These are phyloP conservation scores for Dicyrtoma fusca DNA, from an alignment of 2,888 invertebrate species.

Conservation along the genomic window DNA sequence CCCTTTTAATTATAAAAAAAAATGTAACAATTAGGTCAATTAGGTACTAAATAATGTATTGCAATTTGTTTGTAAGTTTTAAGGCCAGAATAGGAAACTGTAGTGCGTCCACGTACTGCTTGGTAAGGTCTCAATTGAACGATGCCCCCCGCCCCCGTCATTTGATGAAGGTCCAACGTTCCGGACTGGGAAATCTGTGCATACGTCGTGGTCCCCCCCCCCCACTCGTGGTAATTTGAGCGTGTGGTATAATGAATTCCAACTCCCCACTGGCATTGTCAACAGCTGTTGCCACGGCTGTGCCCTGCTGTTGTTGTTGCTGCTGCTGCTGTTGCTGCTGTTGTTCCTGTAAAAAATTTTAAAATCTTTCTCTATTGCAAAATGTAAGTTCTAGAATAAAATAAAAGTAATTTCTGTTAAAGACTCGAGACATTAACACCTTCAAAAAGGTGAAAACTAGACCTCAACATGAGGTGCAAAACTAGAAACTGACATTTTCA, in stretches of 20 bases:
- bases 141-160: constrained; percentile 49
- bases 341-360: constrained; percentile 14
- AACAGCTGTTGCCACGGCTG: constrained; percentile 26
- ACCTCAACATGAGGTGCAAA: too few species aligned
- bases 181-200: constrained; percentile 42
- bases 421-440: too few species aligned
- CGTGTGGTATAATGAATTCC: constrained; percentile 53
- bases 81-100: background rate
- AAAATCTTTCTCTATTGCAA: too few species aligned
- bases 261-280: constrained; percentile 46
- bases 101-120: constrained; percentile 38
- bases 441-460: too few species aligned
- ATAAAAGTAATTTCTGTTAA: too few species aligned
- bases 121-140: constrained; percentile 54
- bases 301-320: constrained; percentile 33
- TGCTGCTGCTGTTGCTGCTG: constrained; percentile 25
- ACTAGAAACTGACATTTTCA: too few species aligned
- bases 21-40: background rate
- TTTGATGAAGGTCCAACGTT: constrained; percentile 52
- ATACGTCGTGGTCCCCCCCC: constrained; percentile 42
- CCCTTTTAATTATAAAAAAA: constrained; percentile 38
- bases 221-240: constrained; percentile 24
- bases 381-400: too few species aligned
- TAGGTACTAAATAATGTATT: background rate
- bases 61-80: background rate